Percentiles rank a stretch among this genome's conserved stretches.
phyloP scores from a whole-genome alignment of 2,888 invertebrate species.

The Diadromus collaris region DNA sequence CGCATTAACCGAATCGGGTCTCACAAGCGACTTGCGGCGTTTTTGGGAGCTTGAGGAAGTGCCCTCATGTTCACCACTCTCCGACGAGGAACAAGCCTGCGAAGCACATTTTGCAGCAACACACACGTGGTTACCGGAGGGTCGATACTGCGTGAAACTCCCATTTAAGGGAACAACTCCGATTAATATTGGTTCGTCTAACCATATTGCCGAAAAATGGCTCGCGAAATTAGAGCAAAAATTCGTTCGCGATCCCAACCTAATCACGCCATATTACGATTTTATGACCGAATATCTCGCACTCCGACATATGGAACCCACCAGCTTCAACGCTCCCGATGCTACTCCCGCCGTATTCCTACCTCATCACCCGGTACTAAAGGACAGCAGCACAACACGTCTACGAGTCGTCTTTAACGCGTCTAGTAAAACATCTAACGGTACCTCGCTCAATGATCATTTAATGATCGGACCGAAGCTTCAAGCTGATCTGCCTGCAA shows the following conservation, averaged over 20 bases:
- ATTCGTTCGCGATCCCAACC: constrained; percentile 9
- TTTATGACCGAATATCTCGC: constrained; percentile 38
- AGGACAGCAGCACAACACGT: constrained; percentile 48
- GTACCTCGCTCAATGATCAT: constrained; percentile 55
- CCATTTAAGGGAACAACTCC: constrained; percentile 20
- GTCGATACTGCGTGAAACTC: constrained; percentile 18
- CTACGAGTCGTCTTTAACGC: constrained; percentile 59
- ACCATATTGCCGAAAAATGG: constrained; percentile 10
- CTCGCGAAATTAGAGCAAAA: constrained; percentile 13
- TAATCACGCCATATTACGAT: constrained; percentile 14
- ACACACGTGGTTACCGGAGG: constrained; percentile 1
- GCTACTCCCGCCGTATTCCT: constrained; percentile 16
- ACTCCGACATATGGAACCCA: constrained; percentile 27
- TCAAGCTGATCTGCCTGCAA: constrained; percentile 37
- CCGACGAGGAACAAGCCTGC: background rate
- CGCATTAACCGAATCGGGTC: background rate
- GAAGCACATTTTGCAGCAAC: constrained; percentile 39
- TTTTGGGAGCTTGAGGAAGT: constrained; percentile 47
- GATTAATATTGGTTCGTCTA: constrained; percentile 11
- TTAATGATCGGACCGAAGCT: constrained; percentile 43
- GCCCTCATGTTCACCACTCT: background rate
- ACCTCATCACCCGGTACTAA: constrained; percentile 30
- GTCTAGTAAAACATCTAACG: constrained; percentile 50
- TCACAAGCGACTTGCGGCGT: background rate
- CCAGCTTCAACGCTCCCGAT: constrained; percentile 1